phyloP scores from a whole-genome alignment of 1,140 invertebrate species.

The Chrysoperla carnea region DNA sequence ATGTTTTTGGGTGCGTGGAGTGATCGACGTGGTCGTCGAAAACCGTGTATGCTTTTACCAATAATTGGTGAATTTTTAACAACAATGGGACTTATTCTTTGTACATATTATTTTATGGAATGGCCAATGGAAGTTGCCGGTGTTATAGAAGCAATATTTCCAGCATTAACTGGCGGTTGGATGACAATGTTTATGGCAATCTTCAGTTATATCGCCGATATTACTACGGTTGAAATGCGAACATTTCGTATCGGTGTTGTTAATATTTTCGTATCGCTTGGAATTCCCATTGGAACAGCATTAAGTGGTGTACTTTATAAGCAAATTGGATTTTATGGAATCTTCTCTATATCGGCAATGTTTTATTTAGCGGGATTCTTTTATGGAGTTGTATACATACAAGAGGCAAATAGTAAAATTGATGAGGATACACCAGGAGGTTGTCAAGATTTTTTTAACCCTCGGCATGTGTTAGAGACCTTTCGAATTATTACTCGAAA shows the following conservation, averaged over 20 bases:
- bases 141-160: constrained; percentile 30
- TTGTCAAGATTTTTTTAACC: constrained; percentile 17
- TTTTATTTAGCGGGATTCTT: constrained; percentile 22
- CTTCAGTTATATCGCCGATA: constrained; percentile 37
- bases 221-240: constrained; percentile 29
- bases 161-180: constrained; percentile 32
- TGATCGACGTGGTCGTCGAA: constrained; percentile 40
- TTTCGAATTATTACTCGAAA: constrained; percentile 15
- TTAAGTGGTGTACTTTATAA: constrained; percentile 26
- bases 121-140: constrained; percentile 31
- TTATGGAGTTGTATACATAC: constrained; percentile 20
- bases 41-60: constrained; percentile 41
- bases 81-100: constrained; percentile 27
- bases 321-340: constrained; percentile 25
- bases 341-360: constrained; percentile 20
- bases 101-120: constrained; percentile 28
- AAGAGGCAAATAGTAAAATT: constrained; percentile 13
- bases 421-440: constrained; percentile 7
- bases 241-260: constrained; percentile 33
- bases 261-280: constrained; percentile 29
- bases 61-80: constrained; percentile 35
- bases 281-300: constrained; percentile 25
- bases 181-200: constrained; percentile 31
- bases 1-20: constrained; percentile 45
- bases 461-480: constrained; percentile 16